A percentile compares a stretch with the other conserved stretches of the same genome.
These are phyloP conservation scores for Cynopterus sphinx DNA, from an alignment of 2,797 vertebrate genomes.

Conservation along the genomic window DNA sequence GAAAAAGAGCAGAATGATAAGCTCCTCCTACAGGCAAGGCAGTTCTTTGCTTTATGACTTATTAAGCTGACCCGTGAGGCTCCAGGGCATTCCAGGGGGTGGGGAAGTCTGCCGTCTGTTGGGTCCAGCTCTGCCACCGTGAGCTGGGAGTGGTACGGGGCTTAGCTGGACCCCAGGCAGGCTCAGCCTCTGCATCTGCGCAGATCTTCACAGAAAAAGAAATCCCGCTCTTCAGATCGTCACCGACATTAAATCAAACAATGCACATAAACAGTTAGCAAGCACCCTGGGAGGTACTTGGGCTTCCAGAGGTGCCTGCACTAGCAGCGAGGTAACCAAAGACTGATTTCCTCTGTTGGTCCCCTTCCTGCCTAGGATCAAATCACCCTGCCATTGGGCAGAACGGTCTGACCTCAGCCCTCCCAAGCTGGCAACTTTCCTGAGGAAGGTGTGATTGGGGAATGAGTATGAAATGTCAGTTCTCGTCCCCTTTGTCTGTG, in stretches of 20 bases:
- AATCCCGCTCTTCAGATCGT: neutral
- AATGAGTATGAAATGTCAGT: neutral
- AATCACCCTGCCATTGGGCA: neutral
- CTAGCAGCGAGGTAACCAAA: neutral
- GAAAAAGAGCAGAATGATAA: neutral
- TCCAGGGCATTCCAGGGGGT: too few relatives aligned
- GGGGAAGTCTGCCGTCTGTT: too few relatives aligned
- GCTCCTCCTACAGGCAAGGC: too few relatives aligned
- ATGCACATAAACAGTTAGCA: accelerated
- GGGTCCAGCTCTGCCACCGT: neutral
- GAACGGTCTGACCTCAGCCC: constrained; percentile 38
- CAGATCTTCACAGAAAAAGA: neutral
- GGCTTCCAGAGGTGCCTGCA: neutral
- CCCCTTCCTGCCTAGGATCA: constrained; percentile 43
- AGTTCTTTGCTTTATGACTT: too few relatives aligned
- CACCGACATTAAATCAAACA: accelerated
- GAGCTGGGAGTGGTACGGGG: too few relatives aligned
- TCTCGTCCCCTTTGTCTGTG: neutral
- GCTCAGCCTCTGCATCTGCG: neutral
- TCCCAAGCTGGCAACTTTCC: neutral
- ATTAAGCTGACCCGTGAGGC: too few relatives aligned
- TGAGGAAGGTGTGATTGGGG: too few relatives aligned
- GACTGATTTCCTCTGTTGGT: neutral
- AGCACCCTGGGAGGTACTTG: neutral
- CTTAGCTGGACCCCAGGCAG: neutral